Evolutionary conservation across 2,113 vertebrate species (phyloP).

Genomic region (Marmota monax): DNA sequence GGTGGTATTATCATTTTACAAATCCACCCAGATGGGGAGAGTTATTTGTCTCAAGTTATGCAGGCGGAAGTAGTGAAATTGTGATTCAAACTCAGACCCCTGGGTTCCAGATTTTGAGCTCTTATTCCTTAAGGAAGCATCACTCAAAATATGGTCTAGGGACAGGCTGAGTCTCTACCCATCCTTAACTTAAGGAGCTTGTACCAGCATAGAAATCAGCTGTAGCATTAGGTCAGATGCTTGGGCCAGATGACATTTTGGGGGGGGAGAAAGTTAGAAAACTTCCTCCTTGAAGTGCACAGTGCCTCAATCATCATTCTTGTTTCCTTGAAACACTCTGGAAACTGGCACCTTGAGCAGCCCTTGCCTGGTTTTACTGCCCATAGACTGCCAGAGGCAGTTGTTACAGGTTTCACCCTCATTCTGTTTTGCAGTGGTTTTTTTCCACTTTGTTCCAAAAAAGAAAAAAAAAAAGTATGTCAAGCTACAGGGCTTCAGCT

Average conservation of each 20-base stretch:
- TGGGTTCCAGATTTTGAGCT: not conserved
- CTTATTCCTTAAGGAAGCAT: not conserved
- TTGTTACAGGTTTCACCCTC: not conserved
- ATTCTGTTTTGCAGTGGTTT: not conserved
- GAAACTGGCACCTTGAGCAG: not conserved
- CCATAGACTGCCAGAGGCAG: not conserved
- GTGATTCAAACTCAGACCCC: not conserved
- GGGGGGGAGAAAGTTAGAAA: not conserved
- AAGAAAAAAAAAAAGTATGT: not conserved
- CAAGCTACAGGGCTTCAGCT: not conserved
- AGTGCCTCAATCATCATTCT: not conserved
- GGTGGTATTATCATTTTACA: not conserved
- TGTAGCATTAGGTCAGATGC: not conserved
- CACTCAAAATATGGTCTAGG: not conserved
- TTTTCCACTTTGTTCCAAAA: constrained; percentile 3
- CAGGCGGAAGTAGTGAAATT: not conserved
- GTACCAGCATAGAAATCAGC: not conserved
- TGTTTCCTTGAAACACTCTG: not conserved
- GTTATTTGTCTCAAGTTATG: not conserved
- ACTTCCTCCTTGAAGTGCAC: not conserved
- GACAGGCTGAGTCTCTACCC: not conserved
- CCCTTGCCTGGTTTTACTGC: not conserved
- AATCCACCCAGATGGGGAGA: not conserved
- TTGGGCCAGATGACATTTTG: not conserved
- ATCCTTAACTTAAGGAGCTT: not conserved